Percentiles rank a stretch among this genome's conserved stretches.
Conservation (phyloP, 2,888 invertebrate genomes). For the Chirona hameri region DNA sequence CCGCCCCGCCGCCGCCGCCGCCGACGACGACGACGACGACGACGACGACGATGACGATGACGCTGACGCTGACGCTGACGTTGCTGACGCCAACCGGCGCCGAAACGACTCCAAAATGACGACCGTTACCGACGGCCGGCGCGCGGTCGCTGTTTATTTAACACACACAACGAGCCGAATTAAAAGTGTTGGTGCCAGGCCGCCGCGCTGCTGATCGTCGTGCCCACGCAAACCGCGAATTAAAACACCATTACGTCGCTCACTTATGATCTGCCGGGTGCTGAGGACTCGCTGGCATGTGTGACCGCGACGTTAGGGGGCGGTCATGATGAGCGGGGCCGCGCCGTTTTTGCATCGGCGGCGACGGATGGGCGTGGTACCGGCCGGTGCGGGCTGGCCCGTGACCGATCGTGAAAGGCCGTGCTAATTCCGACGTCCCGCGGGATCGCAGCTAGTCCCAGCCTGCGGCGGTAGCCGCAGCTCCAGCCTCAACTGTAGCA, state of each 20-base stretch:
- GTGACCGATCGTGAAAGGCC: too few species aligned
- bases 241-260: neutral
- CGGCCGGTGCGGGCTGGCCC: neutral
- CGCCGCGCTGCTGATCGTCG: neutral
- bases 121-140: neutral
- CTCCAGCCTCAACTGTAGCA: too few species aligned
- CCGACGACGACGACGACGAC: too few species aligned
- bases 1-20: too few species aligned
- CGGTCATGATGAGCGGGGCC: neutral
- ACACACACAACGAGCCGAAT: neutral
- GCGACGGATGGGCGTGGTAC: neutral
- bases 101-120: neutral
- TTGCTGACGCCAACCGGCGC: too few species aligned
- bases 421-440: too few species aligned
- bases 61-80: too few species aligned
- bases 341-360: neutral
- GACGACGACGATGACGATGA: too few species aligned
- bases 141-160: neutral
- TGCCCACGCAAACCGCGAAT: neutral
- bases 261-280: neutral
- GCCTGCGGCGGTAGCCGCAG: too few species aligned
- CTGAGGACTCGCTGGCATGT: neutral
- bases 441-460: too few species aligned
- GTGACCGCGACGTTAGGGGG: neutral
- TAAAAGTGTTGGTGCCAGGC: neutral